Evolutionary conservation across 2,888 invertebrate species (phyloP).

Genomic region (Lamproptera curius): DNA sequence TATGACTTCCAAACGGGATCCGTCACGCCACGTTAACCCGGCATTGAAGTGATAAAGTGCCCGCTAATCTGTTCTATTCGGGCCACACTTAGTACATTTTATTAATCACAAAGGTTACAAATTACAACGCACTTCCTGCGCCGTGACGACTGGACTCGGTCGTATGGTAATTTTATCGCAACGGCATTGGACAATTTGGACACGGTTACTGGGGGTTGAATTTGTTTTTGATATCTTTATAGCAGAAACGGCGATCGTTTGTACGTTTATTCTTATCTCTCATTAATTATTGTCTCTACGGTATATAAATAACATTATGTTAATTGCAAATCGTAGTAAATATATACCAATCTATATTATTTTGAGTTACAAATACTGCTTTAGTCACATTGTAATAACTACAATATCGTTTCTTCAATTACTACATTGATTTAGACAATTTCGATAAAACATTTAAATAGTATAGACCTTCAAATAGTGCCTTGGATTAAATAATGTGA

Average conservation of each 20-base stretch:
- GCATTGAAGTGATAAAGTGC: slow-evolving; percentile 77
- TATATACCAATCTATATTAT: too few relatives aligned
- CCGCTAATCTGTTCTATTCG: slow-evolving; percentile 78
- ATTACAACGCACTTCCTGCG: slow-evolving; percentile 75
- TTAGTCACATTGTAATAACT: too few relatives aligned
- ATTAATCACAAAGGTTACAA: slow-evolving; percentile 79
- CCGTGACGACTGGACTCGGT: slow-evolving; percentile 65
- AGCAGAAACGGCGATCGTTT: slow-evolving; percentile 20
- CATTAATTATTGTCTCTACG: too few relatives aligned
- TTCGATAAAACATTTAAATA: background rate
- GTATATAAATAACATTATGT: too few relatives aligned
- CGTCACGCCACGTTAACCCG: slow-evolving; percentile 77
- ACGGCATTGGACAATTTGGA: slow-evolving; percentile 65
- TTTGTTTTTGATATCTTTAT: slow-evolving; percentile 32
- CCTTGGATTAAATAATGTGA: background rate
- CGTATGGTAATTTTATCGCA: slow-evolving; percentile 74
- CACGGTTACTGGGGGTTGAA: slow-evolving; percentile 58
- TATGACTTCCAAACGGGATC: slow-evolving; percentile 77
- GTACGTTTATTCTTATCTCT: slow-evolving; percentile 10
- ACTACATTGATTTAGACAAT: background rate
- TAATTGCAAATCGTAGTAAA: too few relatives aligned
- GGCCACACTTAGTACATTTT: slow-evolving; percentile 77
- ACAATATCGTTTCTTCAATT: too few relatives aligned
- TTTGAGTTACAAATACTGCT: too few relatives aligned
- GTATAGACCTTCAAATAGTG: background rate